These are phyloP conservation scores for Alectura lathami DNA, from an alignment of 2,113 vertebrate genomes.

Conservation along the genomic window DNA sequence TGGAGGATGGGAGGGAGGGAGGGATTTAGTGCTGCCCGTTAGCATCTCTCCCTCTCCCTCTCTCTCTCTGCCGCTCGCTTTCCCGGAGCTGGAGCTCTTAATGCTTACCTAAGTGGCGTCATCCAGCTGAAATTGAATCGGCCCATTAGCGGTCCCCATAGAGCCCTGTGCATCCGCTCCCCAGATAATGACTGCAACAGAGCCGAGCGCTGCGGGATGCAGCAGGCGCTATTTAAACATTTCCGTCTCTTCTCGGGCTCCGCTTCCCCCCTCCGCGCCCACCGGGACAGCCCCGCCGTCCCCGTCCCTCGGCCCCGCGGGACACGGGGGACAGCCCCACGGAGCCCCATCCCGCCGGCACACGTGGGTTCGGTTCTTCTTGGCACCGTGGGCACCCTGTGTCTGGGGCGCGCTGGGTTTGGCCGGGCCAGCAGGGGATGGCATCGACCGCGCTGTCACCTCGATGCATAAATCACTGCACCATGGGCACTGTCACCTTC, in stretches of 20 bases:
- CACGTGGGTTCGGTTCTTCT: neutral
- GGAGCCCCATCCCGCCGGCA: neutral
- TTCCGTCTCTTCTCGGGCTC: constrained; percentile 21
- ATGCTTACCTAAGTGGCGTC: constrained; percentile 82
- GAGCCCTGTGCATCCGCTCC: constrained; percentile 79
- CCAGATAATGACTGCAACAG: constrained; percentile 69
- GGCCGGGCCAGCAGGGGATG: neutral
- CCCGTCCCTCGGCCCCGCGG: neutral
- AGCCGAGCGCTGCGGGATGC: constrained; percentile 51
- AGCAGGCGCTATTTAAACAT: constrained; percentile 50
- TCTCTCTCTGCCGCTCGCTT: constrained; percentile 50
- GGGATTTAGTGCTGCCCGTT: constrained; percentile 59
- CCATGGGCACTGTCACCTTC: accelerated
- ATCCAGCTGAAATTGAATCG: constrained; percentile 79
- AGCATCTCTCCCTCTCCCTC: constrained; percentile 51
- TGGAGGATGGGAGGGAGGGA: constrained; percentile 53
- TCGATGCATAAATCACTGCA: accelerated
- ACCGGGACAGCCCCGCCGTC: neutral
- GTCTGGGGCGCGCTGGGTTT: accelerated
- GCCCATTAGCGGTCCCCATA: constrained; percentile 81
- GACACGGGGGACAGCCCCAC: neutral
- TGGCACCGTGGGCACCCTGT: accelerated
- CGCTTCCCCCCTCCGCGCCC: neutral
- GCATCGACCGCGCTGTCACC: neutral
- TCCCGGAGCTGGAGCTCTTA: constrained; percentile 78